Base-by-base conservation (phyloP, 2,113 vertebrate genomes). In the Elachura formosa region DNA sequence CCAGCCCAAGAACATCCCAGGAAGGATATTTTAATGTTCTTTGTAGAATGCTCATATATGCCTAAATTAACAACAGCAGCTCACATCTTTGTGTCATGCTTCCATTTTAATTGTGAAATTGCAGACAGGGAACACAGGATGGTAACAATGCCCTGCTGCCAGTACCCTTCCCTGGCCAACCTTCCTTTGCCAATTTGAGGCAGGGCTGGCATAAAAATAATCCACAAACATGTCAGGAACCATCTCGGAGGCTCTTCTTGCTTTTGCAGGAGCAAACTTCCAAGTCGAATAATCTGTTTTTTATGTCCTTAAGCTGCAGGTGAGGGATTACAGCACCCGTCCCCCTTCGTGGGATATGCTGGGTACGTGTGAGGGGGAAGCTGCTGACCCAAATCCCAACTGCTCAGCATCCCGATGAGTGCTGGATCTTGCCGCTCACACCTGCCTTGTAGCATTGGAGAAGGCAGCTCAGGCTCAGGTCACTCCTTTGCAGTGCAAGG, bases 361-460 rank as follows among this genome's bases (percentile, higher is more conserved):
- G 34, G 1, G 14, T 59, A 43, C 0, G 0, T 69, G 40, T 2
- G 0, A 61, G 23, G 41, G 3, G 22, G 48, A 58, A 54, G 68
- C 77, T 58, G 36, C 73, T 61, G 68, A 41, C 36, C 80, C 72
- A n/a, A 51, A 69, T 20, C 23, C 25, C 3, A 24, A 69, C 74
- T 73, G 71, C 48, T 83, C 61, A n/a, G 59, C 51, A n/a, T 31
- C 74, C 45, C 12, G n/a, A 1, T 5, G 16, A 54, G 22, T 12
- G 5, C 72, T 38, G 64, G 59, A 40, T 85, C 3, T 7, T n/a
- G 46, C 28, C 45, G 14, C 1, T 79, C 28, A 48, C 31, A 5
- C 79, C 54, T 59, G 2, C 31, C 67, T 25, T 10, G 29, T 8
- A 45, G 31, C 5, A 1, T 40, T 1, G 7, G 71, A 52, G 62